phyloP scores from a whole-genome alignment of 2,113 vertebrate genomes.

The Struthidea cinerea region DNA sequence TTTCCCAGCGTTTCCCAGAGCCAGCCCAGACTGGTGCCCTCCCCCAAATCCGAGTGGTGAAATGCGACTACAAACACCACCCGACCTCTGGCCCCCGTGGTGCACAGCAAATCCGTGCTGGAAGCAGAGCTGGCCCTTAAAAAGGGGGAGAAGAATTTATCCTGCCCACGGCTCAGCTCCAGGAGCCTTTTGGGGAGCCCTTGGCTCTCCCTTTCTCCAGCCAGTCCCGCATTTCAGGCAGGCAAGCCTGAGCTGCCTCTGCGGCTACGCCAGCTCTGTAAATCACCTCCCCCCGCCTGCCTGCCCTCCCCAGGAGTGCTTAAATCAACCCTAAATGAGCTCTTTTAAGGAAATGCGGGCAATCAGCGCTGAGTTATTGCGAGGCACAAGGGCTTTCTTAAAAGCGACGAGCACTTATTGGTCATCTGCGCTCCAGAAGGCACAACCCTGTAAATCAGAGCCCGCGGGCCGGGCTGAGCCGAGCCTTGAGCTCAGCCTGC shows the following conservation, averaged over 20 bases:
- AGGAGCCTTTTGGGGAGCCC: neutral
- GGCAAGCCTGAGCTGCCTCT: neutral
- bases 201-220: neutral
- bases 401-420: neutral
- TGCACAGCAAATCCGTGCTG: neutral
- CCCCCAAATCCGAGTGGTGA: neutral
- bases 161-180: neutral
- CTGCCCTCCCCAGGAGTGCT: conserved; percentile 17
- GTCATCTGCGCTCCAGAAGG: conserved; percentile 43
- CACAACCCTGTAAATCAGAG: conserved; percentile 6
- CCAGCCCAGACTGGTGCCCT: neutral
- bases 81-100: neutral
- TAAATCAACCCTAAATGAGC: conserved; percentile 53
- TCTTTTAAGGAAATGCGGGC: conserved; percentile 54
- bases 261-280: neutral
- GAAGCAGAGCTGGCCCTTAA: neutral
- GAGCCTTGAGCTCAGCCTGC: neutral
- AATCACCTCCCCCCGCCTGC: neutral
- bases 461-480: neutral
- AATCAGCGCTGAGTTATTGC: conserved; percentile 50
- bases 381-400: conserved; percentile 36
- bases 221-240: neutral
- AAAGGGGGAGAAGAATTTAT: neutral
- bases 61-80: neutral
- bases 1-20: neutral